These are phyloP conservation scores for Trachymyrmex cornetzi DNA, from an alignment of 1,140 invertebrate genomes.

Conservation along the genomic window DNA sequence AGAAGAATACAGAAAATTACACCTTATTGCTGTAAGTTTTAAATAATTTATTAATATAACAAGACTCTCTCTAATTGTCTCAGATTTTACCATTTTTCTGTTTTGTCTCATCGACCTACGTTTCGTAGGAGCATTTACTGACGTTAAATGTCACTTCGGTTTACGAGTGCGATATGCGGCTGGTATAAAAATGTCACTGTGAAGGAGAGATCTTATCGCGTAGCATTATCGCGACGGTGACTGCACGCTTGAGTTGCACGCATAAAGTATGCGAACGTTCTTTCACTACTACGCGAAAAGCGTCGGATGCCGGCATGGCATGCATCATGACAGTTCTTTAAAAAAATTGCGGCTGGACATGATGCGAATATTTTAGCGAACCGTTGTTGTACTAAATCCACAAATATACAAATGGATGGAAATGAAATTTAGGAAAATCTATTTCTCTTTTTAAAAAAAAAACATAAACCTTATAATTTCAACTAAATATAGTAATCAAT, in stretches of 20 bases:
- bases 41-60: neutral
- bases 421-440: neutral
- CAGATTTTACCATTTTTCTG: neutral
- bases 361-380: slow-evolving; percentile 2
- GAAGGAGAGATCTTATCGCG: slow-evolving; percentile 39
- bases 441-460: neutral
- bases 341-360: neutral
- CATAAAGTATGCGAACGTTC: slow-evolving; percentile 29
- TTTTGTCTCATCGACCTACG: neutral
- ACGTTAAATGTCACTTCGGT: slow-evolving; percentile 31
- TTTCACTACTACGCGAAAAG: slow-evolving; percentile 4
- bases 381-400: neutral
- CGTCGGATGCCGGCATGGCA: neutral
- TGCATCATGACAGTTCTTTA: neutral
- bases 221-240: slow-evolving; percentile 10
- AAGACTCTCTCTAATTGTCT: neutral
- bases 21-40: neutral
- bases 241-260: slow-evolving; percentile 16
- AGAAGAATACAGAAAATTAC: neutral
- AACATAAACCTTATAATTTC: neutral
- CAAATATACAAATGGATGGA: neutral
- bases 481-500: neutral
- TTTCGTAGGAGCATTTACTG: neutral
- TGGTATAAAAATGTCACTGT: slow-evolving; percentile 28
- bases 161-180: slow-evolving; percentile 34